Evolutionary conservation across 1,140 invertebrate genomes (phyloP), one percentile per base, ranked within the genome.

Genomic region (Piezodorus guildinii): DNA sequence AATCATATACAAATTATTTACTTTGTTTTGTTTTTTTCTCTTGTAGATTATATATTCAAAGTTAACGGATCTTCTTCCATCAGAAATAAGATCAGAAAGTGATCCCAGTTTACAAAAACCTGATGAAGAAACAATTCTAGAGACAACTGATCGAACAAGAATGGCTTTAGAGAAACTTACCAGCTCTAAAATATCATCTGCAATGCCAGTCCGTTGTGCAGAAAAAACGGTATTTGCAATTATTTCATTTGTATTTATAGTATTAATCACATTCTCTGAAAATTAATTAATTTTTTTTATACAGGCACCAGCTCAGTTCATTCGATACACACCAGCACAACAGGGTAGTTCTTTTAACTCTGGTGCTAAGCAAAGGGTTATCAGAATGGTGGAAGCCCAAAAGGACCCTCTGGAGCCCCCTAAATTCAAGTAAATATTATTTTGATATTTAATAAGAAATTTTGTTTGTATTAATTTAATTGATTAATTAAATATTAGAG

Each of bases 331-430:
- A 0, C 96, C 97, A 0, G 93, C 94, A 0, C 94, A 98, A 73
- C 94, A 98, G 79, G 94, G 95, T 0, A 85, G 88, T 34, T 86
- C 88, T 0, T 98, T 94, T 71, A 98, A 98, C 76, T 97, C 94
- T 0, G 95, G 95, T 2, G 94, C 96, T 12, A 96, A 98, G 72
- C 96, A 99, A 74, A 80, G 96, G 54, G 94, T 99, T 30, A 98
- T 99, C 67, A 81, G 94, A 70, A 91, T 97, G 85, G 91, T 96
- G 0, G 94, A 97, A 74, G 87, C 88, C 5, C 94, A 96, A 74
- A 85, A 90, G 68, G 97, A 99, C 80, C 97, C 97, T 0, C 94
- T 99, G 86, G 95, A 98, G 76, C 96, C 97, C 10, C 96, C 97
- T 0, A 88, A 92, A 72, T 99, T 98, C 76, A 94, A 94, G 77